Conservation (phyloP, 2,888 invertebrate genomes). For the Agrochola macilenta region DNA sequence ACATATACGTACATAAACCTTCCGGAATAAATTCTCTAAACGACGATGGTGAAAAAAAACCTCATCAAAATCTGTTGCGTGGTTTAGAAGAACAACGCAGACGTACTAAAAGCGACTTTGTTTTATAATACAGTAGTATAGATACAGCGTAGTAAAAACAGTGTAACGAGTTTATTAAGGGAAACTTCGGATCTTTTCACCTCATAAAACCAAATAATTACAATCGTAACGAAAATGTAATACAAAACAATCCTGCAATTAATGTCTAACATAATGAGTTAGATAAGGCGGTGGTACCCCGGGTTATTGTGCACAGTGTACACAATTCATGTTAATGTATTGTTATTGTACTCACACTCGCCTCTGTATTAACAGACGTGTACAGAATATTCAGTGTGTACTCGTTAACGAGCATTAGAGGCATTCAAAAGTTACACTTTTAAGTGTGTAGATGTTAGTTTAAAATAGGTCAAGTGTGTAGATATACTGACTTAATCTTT, state of each 20-base stretch:
- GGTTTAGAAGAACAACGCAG: too few relatives aligned
- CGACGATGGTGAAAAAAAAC: too few relatives aligned
- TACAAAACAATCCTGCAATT: constrained; percentile 70
- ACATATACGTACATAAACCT: too few relatives aligned
- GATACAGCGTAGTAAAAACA: constrained; percentile 16
- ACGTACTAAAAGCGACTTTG: too few relatives aligned
- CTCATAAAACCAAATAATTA: constrained; percentile 46
- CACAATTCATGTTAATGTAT: constrained; percentile 66
- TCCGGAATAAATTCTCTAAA: too few relatives aligned
- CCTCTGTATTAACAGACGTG: constrained; percentile 53
- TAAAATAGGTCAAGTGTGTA: constrained; percentile 32
- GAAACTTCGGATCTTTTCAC: background rate
- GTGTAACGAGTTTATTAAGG: background rate
- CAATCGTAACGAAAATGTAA: constrained; percentile 40
- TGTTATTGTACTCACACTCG: constrained; percentile 63
- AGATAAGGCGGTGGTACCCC: constrained; percentile 69
- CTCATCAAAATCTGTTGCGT: too few relatives aligned
- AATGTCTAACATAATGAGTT: constrained; percentile 73
- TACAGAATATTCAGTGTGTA: constrained; percentile 53
- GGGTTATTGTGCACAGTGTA: constrained; percentile 67
- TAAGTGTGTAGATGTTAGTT: constrained; percentile 29
- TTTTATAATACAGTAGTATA: too few relatives aligned
- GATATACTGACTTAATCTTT: constrained; percentile 13
- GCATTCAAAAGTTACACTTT: constrained; percentile 54
- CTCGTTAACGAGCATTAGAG: constrained; percentile 54